These are phyloP conservation scores for Hexactinellida sp. DNA, from an alignment of 37 sponge, comb jelly and placozoan species.

Conservation along the genomic window DNA sequence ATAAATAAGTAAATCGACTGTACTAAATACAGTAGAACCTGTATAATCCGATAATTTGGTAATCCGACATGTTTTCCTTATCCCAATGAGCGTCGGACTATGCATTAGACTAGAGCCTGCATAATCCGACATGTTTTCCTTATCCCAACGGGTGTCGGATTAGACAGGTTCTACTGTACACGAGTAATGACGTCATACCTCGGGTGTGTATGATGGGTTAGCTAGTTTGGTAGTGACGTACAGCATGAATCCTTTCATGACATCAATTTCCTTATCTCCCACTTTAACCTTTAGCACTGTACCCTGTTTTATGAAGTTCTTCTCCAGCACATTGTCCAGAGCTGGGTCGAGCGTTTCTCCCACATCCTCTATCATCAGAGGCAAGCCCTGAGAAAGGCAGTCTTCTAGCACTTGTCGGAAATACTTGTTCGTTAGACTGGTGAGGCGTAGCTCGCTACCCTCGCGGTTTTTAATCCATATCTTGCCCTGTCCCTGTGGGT, in stretches of 20 bases:
- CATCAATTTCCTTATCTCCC: conserved; percentile 97
- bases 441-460: conserved; percentile 56
- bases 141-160: too few relatives aligned
- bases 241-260: conserved; percentile 80
- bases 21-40: too few relatives aligned
- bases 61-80: too few relatives aligned
- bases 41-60: too few relatives aligned
- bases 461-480: conserved; percentile 80
- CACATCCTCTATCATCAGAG: conserved; percentile 85
- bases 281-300: conserved; percentile 75
- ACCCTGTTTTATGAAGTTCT: conserved; percentile 98
- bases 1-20: too few relatives aligned
- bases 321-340: conserved; percentile 95
- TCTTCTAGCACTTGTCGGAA: conserved; percentile 93
- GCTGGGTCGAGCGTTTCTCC: conserved; percentile 98
- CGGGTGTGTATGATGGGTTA: conserved; percentile 96
- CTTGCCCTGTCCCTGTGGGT: conserved; percentile 99
- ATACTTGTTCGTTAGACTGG: conserved; percentile 90
- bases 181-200: conserved; percentile 27
- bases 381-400: conserved; percentile 78
- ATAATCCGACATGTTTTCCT: too few relatives aligned
- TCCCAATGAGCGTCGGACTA: too few relatives aligned
- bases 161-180: too few relatives aligned
- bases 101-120: too few relatives aligned
- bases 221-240: conserved; percentile 96